Evolutionary conservation across 2,888 invertebrate species (phyloP), one percentile per base, ranked within the genome.

Genomic region (Andrena bucephala): DNA sequence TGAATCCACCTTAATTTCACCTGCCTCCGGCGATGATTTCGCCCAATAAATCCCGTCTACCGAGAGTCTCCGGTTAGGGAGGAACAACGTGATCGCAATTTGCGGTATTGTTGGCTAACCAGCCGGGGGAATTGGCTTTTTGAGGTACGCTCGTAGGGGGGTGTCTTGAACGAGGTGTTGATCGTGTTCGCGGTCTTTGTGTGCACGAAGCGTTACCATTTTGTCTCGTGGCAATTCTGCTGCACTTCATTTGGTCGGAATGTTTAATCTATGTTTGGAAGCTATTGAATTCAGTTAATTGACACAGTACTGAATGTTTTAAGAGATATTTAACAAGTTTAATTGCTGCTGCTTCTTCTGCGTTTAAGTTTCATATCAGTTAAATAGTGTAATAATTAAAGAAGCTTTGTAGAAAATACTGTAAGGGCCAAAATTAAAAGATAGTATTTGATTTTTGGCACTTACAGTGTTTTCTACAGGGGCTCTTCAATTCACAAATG

Each of bases 1-100:
- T 82, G 84, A 86, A 83, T 84, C 42, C 75, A 54, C 66, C 62
- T 83, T 84, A 83, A 87, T 84, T 86, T 70, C 70, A n/a, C 33
- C 71, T 52, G 74, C 77, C 82, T 59, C 50, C 66, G 77, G 69
- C 80, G 79, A 85, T 82, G 73, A 81, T 84, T 60, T 78, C 66
- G 78, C 2, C 13, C 75, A 31, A 87, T 87, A 85, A 83, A 81
- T 85, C 72, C 77, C 29, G 59, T 77, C 66, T 48, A 57, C 57
- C 59, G 69, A 3, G 27, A 62, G 68, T 63, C 54, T 10, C 57
- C n/a, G 13, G 67, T 36, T 10, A 24, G 52, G 67, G 54, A 48
- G 16, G 81, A 63, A 73, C 83, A 77, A 83, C 70, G 63, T 74
- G 70, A 71, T 82, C 63, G 77, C 73, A 65, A 83, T 71, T 83